phyloP scores from a whole-genome alignment of 2,113 vertebrate species.

The Meles meles region DNA sequence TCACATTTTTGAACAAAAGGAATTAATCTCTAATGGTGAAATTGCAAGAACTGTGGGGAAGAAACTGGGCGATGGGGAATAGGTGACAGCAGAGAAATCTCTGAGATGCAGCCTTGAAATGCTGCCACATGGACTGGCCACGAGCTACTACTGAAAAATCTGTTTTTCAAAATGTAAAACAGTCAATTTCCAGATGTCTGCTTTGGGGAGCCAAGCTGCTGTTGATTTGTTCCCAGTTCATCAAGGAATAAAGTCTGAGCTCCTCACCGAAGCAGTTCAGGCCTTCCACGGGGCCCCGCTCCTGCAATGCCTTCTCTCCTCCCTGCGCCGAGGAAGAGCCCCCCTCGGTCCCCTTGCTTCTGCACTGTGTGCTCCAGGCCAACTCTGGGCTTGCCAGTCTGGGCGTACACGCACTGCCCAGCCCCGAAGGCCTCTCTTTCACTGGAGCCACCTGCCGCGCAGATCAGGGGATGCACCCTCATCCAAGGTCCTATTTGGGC shows the following conservation, averaged over 20 bases:
- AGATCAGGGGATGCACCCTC: not conserved
- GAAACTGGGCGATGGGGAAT: not conserved
- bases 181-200: constrained; percentile 63
- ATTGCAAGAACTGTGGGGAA: not conserved
- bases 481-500: not conserved
- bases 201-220: constrained; percentile 19
- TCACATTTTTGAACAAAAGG: not conserved
- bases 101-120: constrained; percentile 24
- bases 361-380: not conserved
- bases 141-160: constrained; percentile 42
- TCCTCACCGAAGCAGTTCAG: constrained; percentile 1
- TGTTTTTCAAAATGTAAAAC: constrained; percentile 52
- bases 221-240: constrained; percentile 36
- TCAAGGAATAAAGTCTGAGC: not conserved
- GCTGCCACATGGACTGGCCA: not conserved
- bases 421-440: not conserved
- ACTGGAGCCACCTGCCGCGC: not conserved
- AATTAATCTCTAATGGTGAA: not conserved
- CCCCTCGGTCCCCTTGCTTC: not conserved
- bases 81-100: not conserved
- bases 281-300: not conserved
- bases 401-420: not conserved
- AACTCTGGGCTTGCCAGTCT: not conserved
- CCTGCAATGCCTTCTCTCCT: not conserved
- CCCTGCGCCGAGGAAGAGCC: not conserved